phyloP scores from a whole-genome alignment of 2,113 vertebrate genomes.

The Cathartes aura region DNA sequence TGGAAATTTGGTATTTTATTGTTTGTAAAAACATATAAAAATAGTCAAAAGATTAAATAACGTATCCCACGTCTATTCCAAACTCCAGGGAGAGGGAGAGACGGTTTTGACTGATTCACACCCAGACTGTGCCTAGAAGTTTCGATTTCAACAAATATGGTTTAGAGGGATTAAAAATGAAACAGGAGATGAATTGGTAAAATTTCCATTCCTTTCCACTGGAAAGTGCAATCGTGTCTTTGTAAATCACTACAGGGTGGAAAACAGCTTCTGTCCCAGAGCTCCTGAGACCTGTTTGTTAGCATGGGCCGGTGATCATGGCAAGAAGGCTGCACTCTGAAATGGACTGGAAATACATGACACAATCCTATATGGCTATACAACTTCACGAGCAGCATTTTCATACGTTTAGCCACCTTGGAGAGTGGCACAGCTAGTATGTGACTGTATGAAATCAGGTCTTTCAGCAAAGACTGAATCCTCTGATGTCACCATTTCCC shows the following conservation, averaged over 20 bases:
- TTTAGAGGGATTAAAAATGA: not conserved
- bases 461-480: not conserved
- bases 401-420: not conserved
- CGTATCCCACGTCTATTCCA: not conserved
- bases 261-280: not conserved
- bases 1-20: not conserved
- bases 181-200: not conserved
- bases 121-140: not conserved
- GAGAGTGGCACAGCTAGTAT: not conserved
- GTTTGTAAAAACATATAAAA: not conserved
- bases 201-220: not conserved
- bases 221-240: rapidly evolving
- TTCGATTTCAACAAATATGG: not conserved
- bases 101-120: not conserved
- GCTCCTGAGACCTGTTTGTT: not conserved
- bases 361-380: not conserved
- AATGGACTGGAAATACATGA: not conserved
- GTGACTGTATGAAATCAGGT: not conserved
- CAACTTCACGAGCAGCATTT: not conserved
- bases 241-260: not conserved
- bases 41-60: not conserved
- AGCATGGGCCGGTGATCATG: not conserved
- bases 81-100: not conserved
- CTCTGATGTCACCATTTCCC: not conserved
- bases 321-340: not conserved